Base-by-base conservation (phyloP, 2,113 vertebrate species). In the Chunga burmeisteri region DNA sequence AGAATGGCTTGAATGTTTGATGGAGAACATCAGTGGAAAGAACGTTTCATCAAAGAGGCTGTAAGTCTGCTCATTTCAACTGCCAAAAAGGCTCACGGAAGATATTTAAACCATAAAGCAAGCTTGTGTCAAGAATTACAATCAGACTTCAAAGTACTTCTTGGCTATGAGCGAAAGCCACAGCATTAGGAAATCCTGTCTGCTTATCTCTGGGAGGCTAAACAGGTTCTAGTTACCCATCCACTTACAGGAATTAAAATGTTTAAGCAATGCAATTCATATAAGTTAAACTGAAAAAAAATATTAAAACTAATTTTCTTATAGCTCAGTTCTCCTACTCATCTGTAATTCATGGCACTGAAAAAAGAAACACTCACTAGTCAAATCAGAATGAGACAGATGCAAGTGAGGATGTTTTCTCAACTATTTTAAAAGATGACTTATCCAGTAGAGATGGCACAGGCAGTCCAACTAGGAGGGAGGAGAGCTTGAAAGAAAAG, bases 131-230 rank as follows among this genome's bases (percentile, higher is more conserved):
- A 59, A 53, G 74, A 95, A 56, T 72, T 79, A 83, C 47, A 74
- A 72, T 62, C 84, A 96, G 90, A 89, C 82, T 95, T 96, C 90
- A 90, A 94, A 97, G 94, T 91, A 81, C 29, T 88, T 81, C 32
- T 70, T 73, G 71, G 49, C 78, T 70, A 55, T 12, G 11, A 85
- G 40, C 3, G 3, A 94, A 96, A 93, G 71, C 65, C 70, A 81
- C 80, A 95, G 85, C 75, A 81, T 46, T 93, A 83, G 80, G 81
- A 93, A 95, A 96, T 90, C 49, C 75, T 63, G 44, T 58, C 38
- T 88, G 86, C 78, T 87, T 92, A 96, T 96, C 94, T 94, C 71
- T 68, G 38, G n/a, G 52, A 96, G 38, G 86, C 47, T 80, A 46
- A 91, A 92, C 74, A 90, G 78, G 95, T 96, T 97, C 81, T 83